phyloP scores from a whole-genome alignment of 2,113 vertebrate genomes.

The Rhineura floridana region DNA sequence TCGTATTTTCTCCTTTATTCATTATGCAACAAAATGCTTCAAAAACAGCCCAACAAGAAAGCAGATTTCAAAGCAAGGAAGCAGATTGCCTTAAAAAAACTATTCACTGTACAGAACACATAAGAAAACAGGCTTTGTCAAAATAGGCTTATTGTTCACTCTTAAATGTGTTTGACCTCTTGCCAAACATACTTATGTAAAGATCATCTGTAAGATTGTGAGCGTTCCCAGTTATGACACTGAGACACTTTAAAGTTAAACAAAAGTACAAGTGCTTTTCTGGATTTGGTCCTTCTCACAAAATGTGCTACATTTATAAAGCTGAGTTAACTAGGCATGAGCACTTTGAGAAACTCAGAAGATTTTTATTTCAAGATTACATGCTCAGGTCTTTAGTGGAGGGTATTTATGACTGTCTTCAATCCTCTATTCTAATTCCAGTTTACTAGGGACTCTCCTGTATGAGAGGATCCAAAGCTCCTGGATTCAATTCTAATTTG shows the following conservation, averaged over 20 bases:
- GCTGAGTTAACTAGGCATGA: neutral
- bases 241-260: conserved; percentile 17
- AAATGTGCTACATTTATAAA: conserved; percentile 17
- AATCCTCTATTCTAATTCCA: neutral
- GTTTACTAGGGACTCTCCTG: neutral
- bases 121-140: neutral
- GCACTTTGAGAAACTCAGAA: neutral
- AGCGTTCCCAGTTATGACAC: neutral
- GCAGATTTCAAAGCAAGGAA: too few species aligned
- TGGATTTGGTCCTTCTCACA: conserved; percentile 22
- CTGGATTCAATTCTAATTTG: conserved; percentile 49
- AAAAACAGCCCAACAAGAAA: too few species aligned
- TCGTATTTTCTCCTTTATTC: too few species aligned
- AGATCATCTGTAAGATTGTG: conserved; percentile 15
- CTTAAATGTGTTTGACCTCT: neutral
- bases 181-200: neutral
- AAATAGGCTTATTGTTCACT: neutral
- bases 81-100: too few species aligned
- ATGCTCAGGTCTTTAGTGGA: conserved; percentile 41
- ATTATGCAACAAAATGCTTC: too few species aligned
- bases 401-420: conserved; percentile 18
- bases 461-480: neutral
- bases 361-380: neutral
- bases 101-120: neutral
- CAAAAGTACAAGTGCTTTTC: conserved; percentile 10